Conservation (phyloP, 2,797 vertebrate species). For the Syngnathus acus region DNA sequence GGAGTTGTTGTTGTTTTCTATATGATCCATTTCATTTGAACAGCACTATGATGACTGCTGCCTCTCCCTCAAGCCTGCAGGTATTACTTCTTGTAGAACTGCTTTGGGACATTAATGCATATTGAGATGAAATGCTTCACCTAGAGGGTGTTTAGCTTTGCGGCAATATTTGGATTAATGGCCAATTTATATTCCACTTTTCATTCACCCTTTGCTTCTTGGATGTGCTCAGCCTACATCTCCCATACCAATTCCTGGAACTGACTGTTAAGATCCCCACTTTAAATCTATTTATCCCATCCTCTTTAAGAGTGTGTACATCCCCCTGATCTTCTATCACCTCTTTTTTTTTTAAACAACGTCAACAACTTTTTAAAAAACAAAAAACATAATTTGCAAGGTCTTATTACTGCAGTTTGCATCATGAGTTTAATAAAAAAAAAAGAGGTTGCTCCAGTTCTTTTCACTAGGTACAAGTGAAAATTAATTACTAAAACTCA, state of each 20-base stretch:
- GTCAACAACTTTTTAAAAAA: not conserved
- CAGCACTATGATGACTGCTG: not conserved
- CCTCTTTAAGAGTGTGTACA: not conserved
- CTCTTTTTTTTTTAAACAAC: not conserved
- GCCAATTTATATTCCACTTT: slow-evolving; percentile 19
- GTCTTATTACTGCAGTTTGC: not conserved
- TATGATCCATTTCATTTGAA: not conserved
- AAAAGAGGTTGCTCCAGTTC: not conserved
- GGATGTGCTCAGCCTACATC: slow-evolving; percentile 10
- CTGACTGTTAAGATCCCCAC: not conserved
- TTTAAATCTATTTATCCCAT: slow-evolving; percentile 1
- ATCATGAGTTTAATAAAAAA: not conserved
- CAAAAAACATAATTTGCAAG: not conserved
- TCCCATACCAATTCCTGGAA: not conserved
- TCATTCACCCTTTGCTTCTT: not conserved
- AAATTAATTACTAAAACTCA: not conserved
- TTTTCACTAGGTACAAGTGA: not conserved
- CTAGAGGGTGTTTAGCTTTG: slow-evolving; percentile 10
- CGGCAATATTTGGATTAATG: slow-evolving; percentile 5
- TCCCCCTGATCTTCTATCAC: not conserved
- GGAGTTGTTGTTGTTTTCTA: not conserved
- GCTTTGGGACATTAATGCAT: slow-evolving; percentile 19
- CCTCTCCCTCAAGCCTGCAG: not conserved
- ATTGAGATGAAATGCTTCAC: slow-evolving; percentile 24
- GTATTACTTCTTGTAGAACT: slow-evolving; percentile 12